Evolutionary conservation across 2,113 vertebrate genomes (phyloP).

Genomic region (Rostratula benghalensis): DNA sequence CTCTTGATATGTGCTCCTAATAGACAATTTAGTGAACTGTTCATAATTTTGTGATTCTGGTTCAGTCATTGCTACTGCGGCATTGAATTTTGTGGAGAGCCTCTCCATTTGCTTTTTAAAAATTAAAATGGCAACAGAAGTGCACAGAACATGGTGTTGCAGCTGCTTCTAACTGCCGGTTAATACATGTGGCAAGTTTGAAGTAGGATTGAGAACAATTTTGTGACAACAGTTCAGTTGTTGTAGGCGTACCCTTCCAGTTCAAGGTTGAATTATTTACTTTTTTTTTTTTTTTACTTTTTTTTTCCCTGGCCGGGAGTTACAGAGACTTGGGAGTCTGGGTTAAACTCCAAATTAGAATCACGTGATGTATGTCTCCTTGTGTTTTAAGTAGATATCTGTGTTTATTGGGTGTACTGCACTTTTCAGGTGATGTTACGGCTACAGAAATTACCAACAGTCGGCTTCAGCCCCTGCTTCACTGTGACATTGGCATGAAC

Average conservation of each 20-base stretch:
- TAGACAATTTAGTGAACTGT: conserved; percentile 52
- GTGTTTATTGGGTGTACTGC: not conserved
- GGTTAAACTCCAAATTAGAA: not conserved
- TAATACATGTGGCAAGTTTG: conserved; percentile 31
- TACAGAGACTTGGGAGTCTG: not conserved
- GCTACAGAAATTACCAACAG: not conserved
- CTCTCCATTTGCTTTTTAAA: conserved; percentile 57
- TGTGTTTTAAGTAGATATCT: not conserved
- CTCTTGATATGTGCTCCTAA: conserved; percentile 39
- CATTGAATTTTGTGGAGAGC: conserved; percentile 59
- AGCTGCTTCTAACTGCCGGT: conserved; percentile 28
- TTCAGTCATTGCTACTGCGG: conserved; percentile 16
- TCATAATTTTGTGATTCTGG: conserved; percentile 43
- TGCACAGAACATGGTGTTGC: conserved; percentile 19
- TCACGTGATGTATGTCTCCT: not conserved
- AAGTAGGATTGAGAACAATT: not conserved
- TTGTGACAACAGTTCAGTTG: not conserved
- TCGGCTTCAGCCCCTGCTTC: not conserved
- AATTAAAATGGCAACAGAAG: conserved; percentile 58
- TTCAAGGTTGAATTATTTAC: not conserved
- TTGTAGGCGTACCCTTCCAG: not conserved
- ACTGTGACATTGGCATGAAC: not conserved
- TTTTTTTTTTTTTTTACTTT: not conserved
- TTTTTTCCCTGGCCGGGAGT: not conserved
- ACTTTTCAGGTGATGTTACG: not conserved